Evolutionary conservation across 2,113 vertebrate species (phyloP).

Genomic region (Arizona elegans): DNA sequence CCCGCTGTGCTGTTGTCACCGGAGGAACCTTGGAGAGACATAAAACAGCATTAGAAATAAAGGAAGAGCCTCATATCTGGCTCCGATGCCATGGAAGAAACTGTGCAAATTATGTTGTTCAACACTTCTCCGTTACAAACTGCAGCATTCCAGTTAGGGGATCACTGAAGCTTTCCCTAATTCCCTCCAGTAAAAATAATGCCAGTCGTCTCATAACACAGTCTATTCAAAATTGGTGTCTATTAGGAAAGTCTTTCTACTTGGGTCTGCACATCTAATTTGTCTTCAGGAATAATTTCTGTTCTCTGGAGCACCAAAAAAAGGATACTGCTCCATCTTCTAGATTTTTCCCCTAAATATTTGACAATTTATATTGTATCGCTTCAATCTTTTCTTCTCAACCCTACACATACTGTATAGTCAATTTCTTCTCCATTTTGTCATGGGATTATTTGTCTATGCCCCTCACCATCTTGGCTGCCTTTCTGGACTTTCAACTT

Average conservation of each 20-base stretch:
- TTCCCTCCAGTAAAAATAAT: not conserved
- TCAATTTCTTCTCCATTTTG: not conserved
- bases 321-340: not conserved
- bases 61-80: not conserved
- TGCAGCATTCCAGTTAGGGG: not conserved
- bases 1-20: not conserved
- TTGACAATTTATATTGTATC: not conserved
- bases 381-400: not conserved
- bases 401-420: not conserved
- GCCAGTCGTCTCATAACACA: too few relatives aligned
- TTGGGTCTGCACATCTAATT: not conserved
- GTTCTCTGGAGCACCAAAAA: not conserved
- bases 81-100: not conserved
- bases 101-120: not conserved
- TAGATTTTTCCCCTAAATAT: not conserved
- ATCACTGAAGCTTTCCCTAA: too few relatives aligned
- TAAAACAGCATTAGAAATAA: not conserved
- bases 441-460: not conserved
- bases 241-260: not conserved
- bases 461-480: not conserved
- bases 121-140: not conserved
- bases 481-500: not conserved
- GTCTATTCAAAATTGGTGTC: not conserved
- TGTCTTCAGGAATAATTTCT: not conserved
- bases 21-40: not conserved